Percentiles rank a stretch among this genome's conserved stretches.
These are phyloP conservation scores for Brienomyrus brachyistius DNA, from an alignment of 2,113 vertebrate species.

Conservation along the genomic window DNA sequence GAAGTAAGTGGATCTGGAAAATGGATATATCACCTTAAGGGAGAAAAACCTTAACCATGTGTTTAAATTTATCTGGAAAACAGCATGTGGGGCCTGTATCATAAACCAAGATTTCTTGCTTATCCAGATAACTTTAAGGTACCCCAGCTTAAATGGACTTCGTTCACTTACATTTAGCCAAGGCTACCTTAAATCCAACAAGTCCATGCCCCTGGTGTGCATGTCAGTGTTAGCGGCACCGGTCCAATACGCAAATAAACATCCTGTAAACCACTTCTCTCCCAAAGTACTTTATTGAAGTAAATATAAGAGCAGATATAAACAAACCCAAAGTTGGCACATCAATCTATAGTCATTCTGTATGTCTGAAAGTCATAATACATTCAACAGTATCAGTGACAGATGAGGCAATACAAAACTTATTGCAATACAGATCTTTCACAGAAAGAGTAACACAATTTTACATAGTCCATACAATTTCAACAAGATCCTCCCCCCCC, in stretches of 20 bases:
- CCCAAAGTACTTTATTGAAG: conserved; percentile 14
- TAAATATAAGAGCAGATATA: conserved; percentile 10
- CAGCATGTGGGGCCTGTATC: background rate
- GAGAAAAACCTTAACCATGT: background rate
- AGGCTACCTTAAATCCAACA: background rate
- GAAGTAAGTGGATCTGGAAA: background rate
- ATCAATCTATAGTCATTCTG: conserved; percentile 11
- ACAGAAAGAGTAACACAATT: conserved; percentile 56
- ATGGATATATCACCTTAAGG: background rate
- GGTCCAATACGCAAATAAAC: background rate
- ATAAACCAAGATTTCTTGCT: background rate
- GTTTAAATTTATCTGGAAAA: background rate
- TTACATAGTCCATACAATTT: background rate
- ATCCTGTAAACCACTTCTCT: background rate
- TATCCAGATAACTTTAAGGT: background rate
- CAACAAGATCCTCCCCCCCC: background rate
- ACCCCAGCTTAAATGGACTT: background rate
- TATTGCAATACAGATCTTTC: conserved; percentile 49
- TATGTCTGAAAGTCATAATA: background rate
- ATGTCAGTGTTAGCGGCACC: background rate
- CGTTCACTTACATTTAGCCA: background rate
- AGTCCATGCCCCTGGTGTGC: background rate
- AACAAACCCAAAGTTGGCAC: background rate
- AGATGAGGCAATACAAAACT: conserved; percentile 9
- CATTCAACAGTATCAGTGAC: background rate